Evolutionary conservation across 2,888 invertebrate genomes (phyloP).

Genomic region (Orthosia gothica): DNA sequence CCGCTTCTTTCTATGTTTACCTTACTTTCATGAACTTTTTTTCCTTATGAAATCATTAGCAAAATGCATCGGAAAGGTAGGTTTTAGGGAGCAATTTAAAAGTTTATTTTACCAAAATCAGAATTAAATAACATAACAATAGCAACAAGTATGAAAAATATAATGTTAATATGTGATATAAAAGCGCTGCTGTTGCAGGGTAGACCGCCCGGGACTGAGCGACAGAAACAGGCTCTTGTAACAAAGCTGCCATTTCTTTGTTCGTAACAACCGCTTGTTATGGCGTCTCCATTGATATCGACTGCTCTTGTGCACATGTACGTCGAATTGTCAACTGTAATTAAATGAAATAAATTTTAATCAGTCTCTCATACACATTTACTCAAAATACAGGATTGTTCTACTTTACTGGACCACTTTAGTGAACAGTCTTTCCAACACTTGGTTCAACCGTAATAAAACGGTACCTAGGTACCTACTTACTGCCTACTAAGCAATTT

Average conservation of each 20-base stretch:
- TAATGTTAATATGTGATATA: conserved; percentile 56
- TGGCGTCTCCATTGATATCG: conserved; percentile 83
- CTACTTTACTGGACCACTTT: not conserved
- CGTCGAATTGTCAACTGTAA: conserved; percentile 93
- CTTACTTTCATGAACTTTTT: too few relatives aligned
- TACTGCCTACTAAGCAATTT: not conserved
- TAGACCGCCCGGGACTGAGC: conserved; percentile 80
- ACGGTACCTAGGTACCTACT: too few relatives aligned
- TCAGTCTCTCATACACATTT: not conserved
- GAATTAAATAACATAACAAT: conserved; percentile 61
- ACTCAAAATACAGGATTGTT: not conserved
- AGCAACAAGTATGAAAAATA: conserved; percentile 61
- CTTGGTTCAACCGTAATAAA: not conserved
- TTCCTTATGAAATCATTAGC: too few relatives aligned
- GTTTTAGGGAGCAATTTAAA: not conserved
- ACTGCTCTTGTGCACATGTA: conserved; percentile 93
- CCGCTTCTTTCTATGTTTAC: too few relatives aligned
- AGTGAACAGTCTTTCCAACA: not conserved
- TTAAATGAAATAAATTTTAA: conserved; percentile 21
- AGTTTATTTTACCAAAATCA: conserved; percentile 25
- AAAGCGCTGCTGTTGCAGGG: conserved; percentile 81
- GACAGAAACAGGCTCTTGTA: conserved; percentile 86
- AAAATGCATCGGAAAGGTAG: not conserved
- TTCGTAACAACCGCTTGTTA: conserved; percentile 92
- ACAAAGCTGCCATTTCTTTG: conserved; percentile 85